phyloP scores from a whole-genome alignment of 2,113 vertebrate species.

The Pelobates fuscus region DNA sequence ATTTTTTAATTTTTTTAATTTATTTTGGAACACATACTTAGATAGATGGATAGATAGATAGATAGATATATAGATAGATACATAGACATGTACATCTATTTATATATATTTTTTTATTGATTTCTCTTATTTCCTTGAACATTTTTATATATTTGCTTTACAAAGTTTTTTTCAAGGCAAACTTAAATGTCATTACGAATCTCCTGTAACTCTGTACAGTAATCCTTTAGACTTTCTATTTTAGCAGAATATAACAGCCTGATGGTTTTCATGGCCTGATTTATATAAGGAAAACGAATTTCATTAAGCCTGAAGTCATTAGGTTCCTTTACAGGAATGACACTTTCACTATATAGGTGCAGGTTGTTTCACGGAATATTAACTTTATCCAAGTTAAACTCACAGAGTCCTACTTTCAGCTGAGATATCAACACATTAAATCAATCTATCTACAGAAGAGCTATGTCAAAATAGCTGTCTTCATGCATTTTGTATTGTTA shows the following conservation, averaged over 20 bases:
- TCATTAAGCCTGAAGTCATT: constrained; percentile 26
- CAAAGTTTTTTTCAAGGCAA: no score
- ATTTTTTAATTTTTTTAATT: no score
- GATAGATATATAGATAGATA: no score
- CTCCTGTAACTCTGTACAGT: neutral
- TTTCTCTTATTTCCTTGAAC: no score
- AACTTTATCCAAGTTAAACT: constrained; percentile 37
- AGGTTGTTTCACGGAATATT: constrained; percentile 12
- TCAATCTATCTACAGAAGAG: constrained; percentile 32
- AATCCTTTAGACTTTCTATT: constrained; percentile 2
- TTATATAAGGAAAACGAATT: constrained; percentile 15
- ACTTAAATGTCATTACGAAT: constrained; percentile 9
- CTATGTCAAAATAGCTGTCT: constrained; percentile 42
- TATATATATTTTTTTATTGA: no score
- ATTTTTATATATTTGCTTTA: no score
- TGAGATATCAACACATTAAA: constrained; percentile 21
- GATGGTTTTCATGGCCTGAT: neutral
- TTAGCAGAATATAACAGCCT: constrained; percentile 16
- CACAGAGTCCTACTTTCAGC: neutral
- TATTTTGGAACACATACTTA: no score
- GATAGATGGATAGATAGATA: no score
- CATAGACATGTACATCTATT: no score
- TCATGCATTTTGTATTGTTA: constrained; percentile 24
- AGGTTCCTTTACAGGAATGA: constrained; percentile 43
- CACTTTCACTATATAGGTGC: neutral